Percentiles rank a stretch among this genome's conserved stretches.
phyloP scores from a whole-genome alignment of 2,113 vertebrate species.

The Pristiophorus japonicus region DNA sequence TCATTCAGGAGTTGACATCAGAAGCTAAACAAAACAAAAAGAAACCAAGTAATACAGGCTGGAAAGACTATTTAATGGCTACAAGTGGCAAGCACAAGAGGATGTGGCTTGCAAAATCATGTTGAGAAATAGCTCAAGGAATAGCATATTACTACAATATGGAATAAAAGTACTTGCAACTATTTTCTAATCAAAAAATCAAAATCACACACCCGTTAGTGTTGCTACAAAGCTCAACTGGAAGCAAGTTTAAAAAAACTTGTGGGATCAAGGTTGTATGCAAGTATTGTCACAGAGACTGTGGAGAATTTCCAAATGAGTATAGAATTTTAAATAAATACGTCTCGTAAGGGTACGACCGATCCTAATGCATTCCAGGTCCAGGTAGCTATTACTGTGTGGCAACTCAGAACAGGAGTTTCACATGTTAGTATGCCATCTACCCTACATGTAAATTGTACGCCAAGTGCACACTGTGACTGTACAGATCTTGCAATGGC shows the following conservation, averaged over 20 bases:
- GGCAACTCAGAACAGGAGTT: background rate
- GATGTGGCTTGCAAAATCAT: background rate
- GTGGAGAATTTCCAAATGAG: background rate
- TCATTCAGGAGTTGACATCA: background rate
- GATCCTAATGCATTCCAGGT: background rate
- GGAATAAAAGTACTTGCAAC: background rate
- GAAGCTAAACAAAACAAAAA: conserved; percentile 8
- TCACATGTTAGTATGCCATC: background rate
- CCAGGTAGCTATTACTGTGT: background rate
- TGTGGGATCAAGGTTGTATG: background rate
- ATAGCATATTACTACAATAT: background rate
- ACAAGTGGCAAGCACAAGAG: background rate
- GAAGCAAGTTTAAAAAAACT: background rate
- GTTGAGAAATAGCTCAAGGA: background rate
- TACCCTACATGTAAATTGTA: background rate
- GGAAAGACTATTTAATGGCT: background rate
- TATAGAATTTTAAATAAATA: background rate
- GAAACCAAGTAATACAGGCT: background rate
- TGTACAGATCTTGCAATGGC: background rate
- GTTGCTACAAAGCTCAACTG: background rate
- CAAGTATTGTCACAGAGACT: background rate
- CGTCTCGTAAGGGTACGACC: background rate
- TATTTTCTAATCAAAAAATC: background rate
- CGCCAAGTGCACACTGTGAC: background rate
- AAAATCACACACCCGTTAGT: background rate